Evolutionary conservation across 2,113 vertebrate species (phyloP), one percentile per base, ranked within the genome.

Genomic region (Puma concolor): DNA sequence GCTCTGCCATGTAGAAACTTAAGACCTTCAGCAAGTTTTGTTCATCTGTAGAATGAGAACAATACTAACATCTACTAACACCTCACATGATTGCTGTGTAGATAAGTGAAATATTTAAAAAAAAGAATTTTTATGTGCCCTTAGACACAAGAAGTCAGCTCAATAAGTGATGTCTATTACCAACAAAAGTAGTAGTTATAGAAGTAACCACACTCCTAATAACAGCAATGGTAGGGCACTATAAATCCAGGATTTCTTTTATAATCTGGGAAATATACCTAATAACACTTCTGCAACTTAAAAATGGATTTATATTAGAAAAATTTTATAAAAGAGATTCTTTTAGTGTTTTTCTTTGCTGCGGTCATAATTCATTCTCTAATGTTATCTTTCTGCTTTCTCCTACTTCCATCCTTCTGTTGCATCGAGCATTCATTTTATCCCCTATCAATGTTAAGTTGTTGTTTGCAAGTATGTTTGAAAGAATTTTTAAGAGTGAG

Each of bases 21-120:
- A 41, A 91, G 76, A 17, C 1, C 88, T 98, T 67, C 71, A 92
- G 91, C 92, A 98, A 97, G 41, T 95, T 81, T 82, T 38, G 16
- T 12, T 76, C 38, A 66, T n/a, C 94, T 88, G 17, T 74, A 74
- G 83, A 95, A 67, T 86, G n/a, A 29, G 41, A 7, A 71, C 3
- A 41, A 25, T 36, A 64, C 21, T 60, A 33, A 23, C 13, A 82
- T 27, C 12, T 79, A 66, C 31, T 54, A 57, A 80, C 50, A 67
- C 6, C 33, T 92, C 19, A 21, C 23, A 95, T 87, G 10, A n/a
- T 64, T 82, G 41, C 90, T 97, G 67, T 50, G 74, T 31, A 80
- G n/a, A 97, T 79, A 96, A 72, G 88, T 80, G 69, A 36, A 36
- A 93, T 95, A 77, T 96, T 94, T 74, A 86, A 93, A 44, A 97